These are phyloP conservation scores for Scaptomyza tumidula DNA, from an alignment of 2,888 invertebrate genomes.

Conservation along the genomic window DNA sequence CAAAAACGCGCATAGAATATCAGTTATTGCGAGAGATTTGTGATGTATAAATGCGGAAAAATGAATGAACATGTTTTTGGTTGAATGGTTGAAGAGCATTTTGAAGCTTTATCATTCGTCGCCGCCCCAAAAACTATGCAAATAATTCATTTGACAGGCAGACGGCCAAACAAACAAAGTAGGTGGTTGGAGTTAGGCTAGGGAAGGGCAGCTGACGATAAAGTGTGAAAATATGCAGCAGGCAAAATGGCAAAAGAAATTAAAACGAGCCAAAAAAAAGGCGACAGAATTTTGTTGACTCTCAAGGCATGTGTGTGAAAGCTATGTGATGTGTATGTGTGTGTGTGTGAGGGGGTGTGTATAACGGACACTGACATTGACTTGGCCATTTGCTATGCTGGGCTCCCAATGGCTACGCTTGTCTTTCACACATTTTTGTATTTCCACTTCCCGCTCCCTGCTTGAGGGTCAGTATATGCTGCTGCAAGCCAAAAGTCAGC, in stretches of 20 bases:
- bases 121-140: conserved; percentile 78
- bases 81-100: conserved; percentile 22
- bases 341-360: not conserved
- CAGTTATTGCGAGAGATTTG: not conserved
- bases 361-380: conserved; percentile 17
- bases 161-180: conserved; percentile 50
- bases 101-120: conserved; percentile 55
- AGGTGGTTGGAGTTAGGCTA: not conserved
- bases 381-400: conserved; percentile 14
- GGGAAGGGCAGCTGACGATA: conserved; percentile 34
- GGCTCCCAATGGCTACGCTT: conserved; percentile 20
- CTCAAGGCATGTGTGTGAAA: conserved; percentile 20
- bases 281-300: conserved; percentile 37
- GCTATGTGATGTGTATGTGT: conserved; percentile 2
- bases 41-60: conserved; percentile 14
- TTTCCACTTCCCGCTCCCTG: too few relatives aligned
- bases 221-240: conserved; percentile 78
- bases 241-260: conserved; percentile 73
- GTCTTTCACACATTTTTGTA: conserved; percentile 21
- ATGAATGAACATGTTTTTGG: not conserved
- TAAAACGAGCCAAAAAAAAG: conserved; percentile 61
- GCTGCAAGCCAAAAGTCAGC: conserved; percentile 65
- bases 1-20: conserved; percentile 53
- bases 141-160: conserved; percentile 80
- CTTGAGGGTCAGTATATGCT: not conserved